Conservation (phyloP, 1,140 invertebrate species). For the Tetraneura akinire region DNA sequence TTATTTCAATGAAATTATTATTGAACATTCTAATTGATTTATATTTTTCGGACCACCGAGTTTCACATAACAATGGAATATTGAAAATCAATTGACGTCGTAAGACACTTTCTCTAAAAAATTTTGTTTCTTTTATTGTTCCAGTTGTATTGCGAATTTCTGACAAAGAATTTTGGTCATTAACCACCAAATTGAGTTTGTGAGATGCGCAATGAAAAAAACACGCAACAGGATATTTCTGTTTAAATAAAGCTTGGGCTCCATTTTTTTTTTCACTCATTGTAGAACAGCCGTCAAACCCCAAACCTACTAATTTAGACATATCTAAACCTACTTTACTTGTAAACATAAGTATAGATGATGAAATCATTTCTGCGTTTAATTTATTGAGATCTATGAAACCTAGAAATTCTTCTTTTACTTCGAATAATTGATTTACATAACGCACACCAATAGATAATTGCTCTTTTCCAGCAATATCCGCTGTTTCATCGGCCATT, state of each 20-base stretch:
- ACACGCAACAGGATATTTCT: slow-evolving; percentile 17
- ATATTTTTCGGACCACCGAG: not conserved
- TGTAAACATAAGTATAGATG: not conserved
- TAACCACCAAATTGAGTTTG: slow-evolving; percentile 16
- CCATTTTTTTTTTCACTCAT: slow-evolving; percentile 35
- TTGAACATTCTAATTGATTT: not conserved
- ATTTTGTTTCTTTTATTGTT: slow-evolving; percentile 5
- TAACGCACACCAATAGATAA: slow-evolving; percentile 56
- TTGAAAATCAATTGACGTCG: slow-evolving; percentile 4
- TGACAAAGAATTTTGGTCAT: not conserved
- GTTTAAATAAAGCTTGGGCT: slow-evolving; percentile 20
- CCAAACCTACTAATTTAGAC: slow-evolving; percentile 42
- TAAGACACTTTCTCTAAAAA: not conserved
- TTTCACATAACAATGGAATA: slow-evolving; percentile 41
- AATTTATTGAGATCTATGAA: slow-evolving; percentile 54
- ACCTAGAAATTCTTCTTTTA: slow-evolving; percentile 56
- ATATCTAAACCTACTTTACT: not conserved
- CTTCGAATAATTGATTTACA: slow-evolving; percentile 53
- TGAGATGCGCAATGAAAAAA: slow-evolving; percentile 50
- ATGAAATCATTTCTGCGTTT: not conserved
- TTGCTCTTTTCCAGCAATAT: slow-evolving; percentile 57
- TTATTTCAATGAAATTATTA: slow-evolving; percentile 5
- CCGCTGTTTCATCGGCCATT: slow-evolving; percentile 56
- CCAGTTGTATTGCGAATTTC: slow-evolving; percentile 2
- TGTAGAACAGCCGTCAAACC: slow-evolving; percentile 50